phyloP scores from a whole-genome alignment of 2,797 vertebrate species.

The Poecile montanus region DNA sequence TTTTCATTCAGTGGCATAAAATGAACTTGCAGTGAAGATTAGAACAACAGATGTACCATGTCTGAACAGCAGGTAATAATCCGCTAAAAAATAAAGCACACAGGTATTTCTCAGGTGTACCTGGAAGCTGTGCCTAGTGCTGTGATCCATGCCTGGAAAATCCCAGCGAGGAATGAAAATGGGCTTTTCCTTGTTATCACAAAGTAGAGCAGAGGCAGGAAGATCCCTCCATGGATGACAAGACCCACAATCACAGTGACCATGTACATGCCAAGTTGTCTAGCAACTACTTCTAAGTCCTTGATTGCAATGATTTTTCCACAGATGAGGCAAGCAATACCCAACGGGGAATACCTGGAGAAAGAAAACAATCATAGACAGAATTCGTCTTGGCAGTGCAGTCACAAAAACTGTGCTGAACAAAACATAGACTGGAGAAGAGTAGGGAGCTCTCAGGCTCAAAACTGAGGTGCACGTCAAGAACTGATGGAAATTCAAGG shows the following conservation, averaged over 20 bases:
- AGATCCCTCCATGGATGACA: conserved; percentile 96
- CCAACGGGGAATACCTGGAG: conserved; percentile 95
- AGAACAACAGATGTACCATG: background rate
- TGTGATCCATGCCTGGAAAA: conserved; percentile 99
- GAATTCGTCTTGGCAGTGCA: background rate
- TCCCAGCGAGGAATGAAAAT: conserved; percentile 94
- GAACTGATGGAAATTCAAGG: background rate
- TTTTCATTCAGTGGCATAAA: background rate
- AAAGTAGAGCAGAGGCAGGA: conserved; percentile 96
- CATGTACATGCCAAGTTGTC: conserved; percentile 99
- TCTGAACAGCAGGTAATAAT: background rate
- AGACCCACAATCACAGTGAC: conserved; percentile 95
- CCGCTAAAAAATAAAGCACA: background rate
- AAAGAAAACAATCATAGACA: conserved; percentile 30
- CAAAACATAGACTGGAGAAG: background rate
- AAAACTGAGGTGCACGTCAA: background rate
- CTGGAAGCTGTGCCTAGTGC: conserved; percentile 98
- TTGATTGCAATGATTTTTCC: conserved; percentile 99
- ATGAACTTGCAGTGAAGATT: background rate
- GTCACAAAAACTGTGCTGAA: background rate
- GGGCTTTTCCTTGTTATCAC: conserved; percentile 96
- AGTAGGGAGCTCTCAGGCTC: background rate
- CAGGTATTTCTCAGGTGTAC: conserved; percentile 74
- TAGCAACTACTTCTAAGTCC: conserved; percentile 94
- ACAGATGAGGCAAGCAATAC: conserved; percentile 97